These are phyloP conservation scores for Drosophila neonasuta DNA, from an alignment of 2,888 invertebrate species.

Conservation along the genomic window DNA sequence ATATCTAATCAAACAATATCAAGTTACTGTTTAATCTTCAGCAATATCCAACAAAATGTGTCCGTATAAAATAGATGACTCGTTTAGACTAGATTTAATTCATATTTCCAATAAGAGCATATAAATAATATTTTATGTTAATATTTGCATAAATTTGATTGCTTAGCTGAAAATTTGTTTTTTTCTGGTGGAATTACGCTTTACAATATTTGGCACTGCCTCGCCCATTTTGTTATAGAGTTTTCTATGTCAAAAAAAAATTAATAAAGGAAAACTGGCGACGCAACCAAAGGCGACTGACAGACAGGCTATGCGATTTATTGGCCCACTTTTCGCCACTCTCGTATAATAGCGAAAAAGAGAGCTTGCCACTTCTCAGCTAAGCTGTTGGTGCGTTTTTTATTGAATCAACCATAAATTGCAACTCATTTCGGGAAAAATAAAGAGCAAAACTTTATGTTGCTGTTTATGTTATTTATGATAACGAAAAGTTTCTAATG, in stretches of 20 bases:
- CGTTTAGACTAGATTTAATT: too few species aligned
- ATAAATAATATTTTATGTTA: background rate
- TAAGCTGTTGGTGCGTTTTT: conserved; percentile 19
- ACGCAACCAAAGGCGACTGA: conserved; percentile 33
- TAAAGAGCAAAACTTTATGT: conserved; percentile 33
- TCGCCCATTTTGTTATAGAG: conserved; percentile 14
- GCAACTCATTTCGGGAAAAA: conserved; percentile 32
- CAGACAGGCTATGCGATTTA: conserved; percentile 44
- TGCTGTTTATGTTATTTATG: conserved; percentile 41
- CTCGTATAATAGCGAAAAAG: conserved; percentile 35
- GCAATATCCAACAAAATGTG: too few species aligned
- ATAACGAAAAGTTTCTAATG: conserved; percentile 28
- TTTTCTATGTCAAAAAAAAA: conserved; percentile 58
- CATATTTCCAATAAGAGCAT: too few species aligned
- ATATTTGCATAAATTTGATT: conserved; percentile 51
- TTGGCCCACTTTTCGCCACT: conserved; percentile 33
- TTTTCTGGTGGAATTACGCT: background rate
- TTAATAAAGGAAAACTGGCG: conserved; percentile 66
- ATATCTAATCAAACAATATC: too few species aligned
- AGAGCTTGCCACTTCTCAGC: conserved; percentile 35
- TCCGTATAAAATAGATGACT: too few species aligned
- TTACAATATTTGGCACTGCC: background rate
- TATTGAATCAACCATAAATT: conserved; percentile 59
- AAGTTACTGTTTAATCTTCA: too few species aligned
- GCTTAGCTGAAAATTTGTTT: background rate